These are phyloP conservation scores for Python bivittatus DNA, from an alignment of 2,113 vertebrate species.

Conservation along the genomic window DNA sequence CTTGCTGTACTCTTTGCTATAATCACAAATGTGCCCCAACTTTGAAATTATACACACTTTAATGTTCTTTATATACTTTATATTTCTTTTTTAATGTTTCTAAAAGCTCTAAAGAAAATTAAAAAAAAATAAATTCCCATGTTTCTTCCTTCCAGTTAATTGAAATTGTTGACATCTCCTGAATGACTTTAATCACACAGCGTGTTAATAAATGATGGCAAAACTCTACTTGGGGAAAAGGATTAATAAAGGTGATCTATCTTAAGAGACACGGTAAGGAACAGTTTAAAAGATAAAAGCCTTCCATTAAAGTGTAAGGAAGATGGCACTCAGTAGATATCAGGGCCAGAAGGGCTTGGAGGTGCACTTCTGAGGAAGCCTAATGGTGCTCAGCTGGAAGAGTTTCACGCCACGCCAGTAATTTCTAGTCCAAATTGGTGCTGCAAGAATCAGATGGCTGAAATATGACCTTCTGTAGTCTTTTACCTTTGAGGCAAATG, in stretches of 20 bases:
- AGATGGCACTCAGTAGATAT: neutral
- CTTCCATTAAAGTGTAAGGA: neutral
- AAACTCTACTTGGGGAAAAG: neutral
- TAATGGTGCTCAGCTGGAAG: neutral
- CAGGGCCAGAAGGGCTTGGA: neutral
- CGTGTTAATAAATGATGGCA: neutral
- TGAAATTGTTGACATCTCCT: neutral
- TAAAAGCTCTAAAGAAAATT: neutral
- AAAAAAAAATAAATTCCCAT: neutral
- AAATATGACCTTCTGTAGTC: neutral
- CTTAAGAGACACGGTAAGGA: neutral
- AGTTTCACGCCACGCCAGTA: neutral
- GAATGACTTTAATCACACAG: conserved; percentile 18
- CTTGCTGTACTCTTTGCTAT: neutral
- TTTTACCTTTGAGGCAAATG: conserved; percentile 5
- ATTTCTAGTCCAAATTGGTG: neutral
- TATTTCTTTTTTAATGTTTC: neutral
- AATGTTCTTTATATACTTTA: neutral
- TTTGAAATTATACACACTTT: neutral
- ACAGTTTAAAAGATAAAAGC: neutral
- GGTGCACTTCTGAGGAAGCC: neutral
- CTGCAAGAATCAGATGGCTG: neutral
- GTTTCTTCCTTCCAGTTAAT: neutral
- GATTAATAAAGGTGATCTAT: conserved; percentile 18
- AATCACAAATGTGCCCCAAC: neutral